A percentile compares a stretch with the other conserved stretches of the same genome.
These are phyloP conservation scores for Cephalotes varians DNA, from an alignment of 2,888 invertebrate genomes.

Conservation along the genomic window DNA sequence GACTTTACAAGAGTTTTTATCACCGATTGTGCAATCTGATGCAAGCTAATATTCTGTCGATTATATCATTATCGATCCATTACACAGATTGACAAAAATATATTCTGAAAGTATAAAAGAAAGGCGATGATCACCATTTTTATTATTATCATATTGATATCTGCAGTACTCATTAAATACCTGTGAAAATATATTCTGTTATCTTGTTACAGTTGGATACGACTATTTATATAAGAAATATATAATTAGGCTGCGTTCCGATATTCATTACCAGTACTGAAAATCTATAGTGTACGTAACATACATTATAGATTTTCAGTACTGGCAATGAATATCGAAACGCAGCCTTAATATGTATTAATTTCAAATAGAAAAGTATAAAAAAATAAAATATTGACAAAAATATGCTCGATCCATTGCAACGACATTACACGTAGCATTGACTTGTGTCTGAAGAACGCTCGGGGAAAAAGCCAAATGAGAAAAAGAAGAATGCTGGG, in stretches of 20 bases:
- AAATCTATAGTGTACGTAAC: no score
- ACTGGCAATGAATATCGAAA: no score
- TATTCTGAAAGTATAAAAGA: no score
- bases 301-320: no score
- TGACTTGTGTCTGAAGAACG: neutral
- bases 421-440: slow-evolving; percentile 20
- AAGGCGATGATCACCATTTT: no score
- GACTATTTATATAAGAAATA: slow-evolving; percentile 11
- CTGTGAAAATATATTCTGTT: no score
- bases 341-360: no score
- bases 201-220: neutral
- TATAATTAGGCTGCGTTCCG: no score
- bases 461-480: slow-evolving; percentile 16
- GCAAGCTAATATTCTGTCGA: neutral
- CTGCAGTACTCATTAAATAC: no score
- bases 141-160: no score
- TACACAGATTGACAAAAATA: no score
- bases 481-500: slow-evolving; percentile 31
- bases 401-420: slow-evolving; percentile 13
- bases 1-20: slow-evolving; percentile 23
- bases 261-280: no score
- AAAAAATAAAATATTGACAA: slow-evolving; percentile 2
- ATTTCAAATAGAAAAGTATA: neutral
- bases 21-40: neutral
- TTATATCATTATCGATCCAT: neutral